Evolutionary conservation across 2,113 vertebrate genomes (phyloP), one percentile per base, ranked within the genome.

Genomic region (Dicerorhinus sumatrensis): DNA sequence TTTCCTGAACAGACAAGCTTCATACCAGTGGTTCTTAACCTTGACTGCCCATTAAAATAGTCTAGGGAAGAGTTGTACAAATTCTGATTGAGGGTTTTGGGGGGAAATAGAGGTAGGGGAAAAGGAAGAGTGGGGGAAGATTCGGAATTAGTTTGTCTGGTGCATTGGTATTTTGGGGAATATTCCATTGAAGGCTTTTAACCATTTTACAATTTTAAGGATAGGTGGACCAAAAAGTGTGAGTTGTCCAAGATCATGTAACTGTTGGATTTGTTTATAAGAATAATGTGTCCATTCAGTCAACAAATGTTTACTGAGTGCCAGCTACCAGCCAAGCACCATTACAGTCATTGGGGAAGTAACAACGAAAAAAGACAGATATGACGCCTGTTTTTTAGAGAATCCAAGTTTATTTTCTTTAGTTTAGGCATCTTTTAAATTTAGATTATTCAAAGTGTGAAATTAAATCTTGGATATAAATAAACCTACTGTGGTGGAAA

Each of bases 41-140:
- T 63, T 94, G 39, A 46, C 54, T 77, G 7, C 62, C 67, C 62
- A 84, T 80, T 82, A 93, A 70, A 89, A 85, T 77, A 25, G 92
- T 62, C 48, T 72, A 60, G 25, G 33, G 11, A 88, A 42, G 39
- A 86, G 8, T 16, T 92, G n/a, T 73, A 58, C 7, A 75, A 65
- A 77, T 94, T 54, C n/a, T 73, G 17, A 62, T 70, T 36, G n/a
- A 58, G 21, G 33, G 1, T 90, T 88, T 10, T 10, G 3, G 5
- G 17, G 46, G 3, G 8, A 31, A 11, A 23, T 72, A 17, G 36
- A 6, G 3, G 48, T 60, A 8, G 27, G 29, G 17, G 27, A 3
- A 46, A 88, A 39, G 4, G 31, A 36, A 54, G 11, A 20, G 6
- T 0, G 27, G 6, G 8, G 0, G 36, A 48, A 3, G 3, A 67